Evolutionary conservation across 2,113 vertebrate species (phyloP).

Genomic region (Theristicus caerulescens): DNA sequence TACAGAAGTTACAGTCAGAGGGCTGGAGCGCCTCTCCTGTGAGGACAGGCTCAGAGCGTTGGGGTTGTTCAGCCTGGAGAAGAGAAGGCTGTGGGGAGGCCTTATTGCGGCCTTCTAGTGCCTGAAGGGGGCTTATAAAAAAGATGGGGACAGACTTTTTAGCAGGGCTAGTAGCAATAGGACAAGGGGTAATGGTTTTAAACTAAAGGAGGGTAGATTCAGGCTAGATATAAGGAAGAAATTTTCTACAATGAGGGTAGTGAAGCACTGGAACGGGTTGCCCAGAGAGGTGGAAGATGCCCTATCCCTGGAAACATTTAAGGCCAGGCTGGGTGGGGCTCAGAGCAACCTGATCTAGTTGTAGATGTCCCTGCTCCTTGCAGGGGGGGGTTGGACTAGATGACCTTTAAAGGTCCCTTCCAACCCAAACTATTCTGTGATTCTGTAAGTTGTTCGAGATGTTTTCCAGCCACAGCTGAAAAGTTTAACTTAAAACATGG

Average conservation of each 20-base stretch:
- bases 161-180: accelerated
- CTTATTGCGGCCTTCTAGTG: accelerated
- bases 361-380: not conserved
- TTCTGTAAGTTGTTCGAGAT: accelerated
- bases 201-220: not conserved
- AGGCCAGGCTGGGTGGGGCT: accelerated
- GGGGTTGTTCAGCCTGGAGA: not conserved
- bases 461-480: not conserved
- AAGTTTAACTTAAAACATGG: not conserved
- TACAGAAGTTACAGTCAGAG: not conserved
- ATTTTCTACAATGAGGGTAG: accelerated
- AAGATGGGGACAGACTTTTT: not conserved
- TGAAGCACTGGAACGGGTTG: not conserved
- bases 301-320: not conserved
- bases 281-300: too few relatives aligned
- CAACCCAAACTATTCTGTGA: not conserved
- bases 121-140: accelerated
- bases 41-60: not conserved
- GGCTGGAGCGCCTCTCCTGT: accelerated
- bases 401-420: not conserved
- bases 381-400: not conserved
- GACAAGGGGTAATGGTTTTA: not conserved
- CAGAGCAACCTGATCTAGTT: not conserved
- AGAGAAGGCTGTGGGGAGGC: not conserved
- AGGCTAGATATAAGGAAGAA: not conserved